phyloP scores from a whole-genome alignment of 2,113 vertebrate genomes.

The Colossoma macropomum region DNA sequence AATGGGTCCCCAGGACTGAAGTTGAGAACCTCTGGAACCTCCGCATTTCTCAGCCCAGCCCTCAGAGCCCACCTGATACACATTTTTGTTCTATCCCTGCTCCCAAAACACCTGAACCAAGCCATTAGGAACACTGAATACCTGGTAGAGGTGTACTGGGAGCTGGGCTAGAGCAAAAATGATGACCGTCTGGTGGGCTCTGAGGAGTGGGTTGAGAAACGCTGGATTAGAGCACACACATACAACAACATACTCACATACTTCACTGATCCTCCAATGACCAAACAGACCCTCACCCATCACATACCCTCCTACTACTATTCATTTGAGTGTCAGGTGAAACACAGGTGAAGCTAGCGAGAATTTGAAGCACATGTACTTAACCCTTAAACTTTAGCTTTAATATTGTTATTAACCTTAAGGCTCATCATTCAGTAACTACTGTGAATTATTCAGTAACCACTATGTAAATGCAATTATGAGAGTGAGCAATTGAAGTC shows the following conservation, averaged over 20 bases:
- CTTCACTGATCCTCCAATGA: conserved; percentile 23
- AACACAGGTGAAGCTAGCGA: background rate
- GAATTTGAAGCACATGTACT: background rate
- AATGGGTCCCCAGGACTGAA: background rate
- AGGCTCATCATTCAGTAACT: background rate
- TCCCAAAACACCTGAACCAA: background rate
- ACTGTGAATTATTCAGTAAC: background rate
- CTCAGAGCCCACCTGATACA: background rate
- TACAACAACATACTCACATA: background rate
- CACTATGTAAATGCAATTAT: too few species aligned
- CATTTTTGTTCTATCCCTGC: background rate
- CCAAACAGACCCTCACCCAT: conserved; percentile 1
- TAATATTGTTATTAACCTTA: background rate
- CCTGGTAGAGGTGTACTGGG: background rate
- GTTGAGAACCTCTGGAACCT: background rate
- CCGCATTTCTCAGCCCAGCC: background rate
- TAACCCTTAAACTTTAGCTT: too few species aligned
- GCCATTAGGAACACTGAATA: background rate
- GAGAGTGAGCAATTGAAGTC: too few species aligned
- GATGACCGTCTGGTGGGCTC: background rate
- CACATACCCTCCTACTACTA: conserved; percentile 1
- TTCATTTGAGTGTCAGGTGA: background rate
- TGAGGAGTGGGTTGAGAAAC: background rate
- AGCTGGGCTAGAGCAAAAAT: background rate
- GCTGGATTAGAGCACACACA: conserved; percentile 4